Evolutionary conservation across 2,113 vertebrate species (phyloP), one percentile per base, ranked within the genome.

Genomic region (Anthoscopus minutus): DNA sequence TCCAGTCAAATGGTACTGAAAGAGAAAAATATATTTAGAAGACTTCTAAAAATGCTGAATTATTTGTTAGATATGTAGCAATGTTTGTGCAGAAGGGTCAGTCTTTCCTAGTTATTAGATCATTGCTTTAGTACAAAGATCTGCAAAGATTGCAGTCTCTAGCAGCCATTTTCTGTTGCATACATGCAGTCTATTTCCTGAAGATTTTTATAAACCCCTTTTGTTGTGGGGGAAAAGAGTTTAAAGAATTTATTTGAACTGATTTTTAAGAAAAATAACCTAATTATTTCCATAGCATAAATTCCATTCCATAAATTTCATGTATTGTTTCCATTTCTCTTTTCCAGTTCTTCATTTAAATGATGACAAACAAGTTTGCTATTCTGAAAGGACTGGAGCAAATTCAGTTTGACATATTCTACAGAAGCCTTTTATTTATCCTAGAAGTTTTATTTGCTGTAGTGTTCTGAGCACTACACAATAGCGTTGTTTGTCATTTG

Each of bases 371-470:
- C 17, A 85, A 91, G 45, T 79, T 42, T 81, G 23, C 50, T 91
- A 44, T 87, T 92, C 74, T 16, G 33, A 82, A 87, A 77, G 47
- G 65, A 62, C 38, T 71, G 28, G 11, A 85, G n/a, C 51, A 94
- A 94, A 94, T 86, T 80, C 57, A 17, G 15, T 65, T 74, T 77
- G 78, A 87, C 33, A 6, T 73, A 61, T 66, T 97, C 54, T n/a
- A 89, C 58, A 89, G 84, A 74, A 89, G 69, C 40, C 27, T 94
- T 89, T 92, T 94, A 89, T 92, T 88, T 94, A 83, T 83, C 51
- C 69, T 62, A 76, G n/a, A 88, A 69, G 38, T 92, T 94, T 69
- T 70, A 70, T 85, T 94, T 91, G 58, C 50, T 85, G 42, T 18
- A 56, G 33, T 85, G 42, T 62, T 89, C 53, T 30, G 9, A 72